Evolutionary conservation across 2,797 vertebrate species (phyloP).

Genomic region (Tenualosa ilisha): DNA sequence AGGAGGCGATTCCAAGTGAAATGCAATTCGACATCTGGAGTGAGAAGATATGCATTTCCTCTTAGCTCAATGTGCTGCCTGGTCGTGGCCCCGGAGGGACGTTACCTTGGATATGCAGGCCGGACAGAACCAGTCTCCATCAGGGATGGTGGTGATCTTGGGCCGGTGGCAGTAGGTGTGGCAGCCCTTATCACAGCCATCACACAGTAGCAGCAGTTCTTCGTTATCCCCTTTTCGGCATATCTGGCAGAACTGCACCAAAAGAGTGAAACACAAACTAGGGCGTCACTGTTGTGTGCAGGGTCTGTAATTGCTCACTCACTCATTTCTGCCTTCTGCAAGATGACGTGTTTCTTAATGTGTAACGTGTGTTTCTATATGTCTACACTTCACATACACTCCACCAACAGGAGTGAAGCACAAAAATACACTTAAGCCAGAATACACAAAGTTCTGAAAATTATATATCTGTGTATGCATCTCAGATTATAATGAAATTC

Average conservation of each 20-base stretch:
- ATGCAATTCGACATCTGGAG: not conserved
- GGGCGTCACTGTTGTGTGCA: not conserved
- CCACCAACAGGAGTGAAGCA: too few species aligned
- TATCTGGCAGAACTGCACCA: slow-evolving; percentile 84
- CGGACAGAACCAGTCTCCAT: slow-evolving; percentile 90
- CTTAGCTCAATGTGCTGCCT: not conserved
- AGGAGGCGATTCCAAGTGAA: not conserved
- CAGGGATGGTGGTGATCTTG: slow-evolving; percentile 84
- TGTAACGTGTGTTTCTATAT: too few species aligned
- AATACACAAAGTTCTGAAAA: too few species aligned
- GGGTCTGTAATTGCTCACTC: not conserved
- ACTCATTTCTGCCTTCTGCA: too few species aligned
- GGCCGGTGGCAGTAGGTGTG: slow-evolving; percentile 89
- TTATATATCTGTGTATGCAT: too few species aligned
- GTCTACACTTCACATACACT: too few species aligned
- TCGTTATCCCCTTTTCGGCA: slow-evolving; percentile 88
- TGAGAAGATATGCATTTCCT: not conserved
- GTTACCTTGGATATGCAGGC: slow-evolving; percentile 85
- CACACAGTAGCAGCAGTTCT: slow-evolving; percentile 86
- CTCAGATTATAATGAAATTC: too few species aligned
- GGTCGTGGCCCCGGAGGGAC: not conserved
- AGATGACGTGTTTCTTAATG: too few species aligned
- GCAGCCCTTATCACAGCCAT: slow-evolving; percentile 88
- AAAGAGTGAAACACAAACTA: slow-evolving; percentile 29
- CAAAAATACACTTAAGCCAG: too few species aligned